Evolutionary conservation across 2,797 vertebrate genomes (phyloP).

Genomic region (Lepilemur septentrionalis): DNA sequence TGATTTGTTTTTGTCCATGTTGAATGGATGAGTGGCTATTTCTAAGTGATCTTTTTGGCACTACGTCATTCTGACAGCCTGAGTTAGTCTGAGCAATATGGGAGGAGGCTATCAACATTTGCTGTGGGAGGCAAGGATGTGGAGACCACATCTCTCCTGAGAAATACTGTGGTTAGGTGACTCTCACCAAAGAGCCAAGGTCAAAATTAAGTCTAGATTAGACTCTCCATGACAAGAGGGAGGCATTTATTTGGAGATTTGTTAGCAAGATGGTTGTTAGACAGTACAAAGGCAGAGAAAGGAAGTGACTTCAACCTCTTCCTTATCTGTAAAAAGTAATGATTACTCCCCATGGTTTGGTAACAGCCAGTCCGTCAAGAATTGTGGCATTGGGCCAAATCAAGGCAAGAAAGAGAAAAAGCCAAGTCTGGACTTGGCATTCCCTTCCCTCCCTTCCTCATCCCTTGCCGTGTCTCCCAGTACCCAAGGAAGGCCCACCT

Average conservation of each 20-base stretch:
- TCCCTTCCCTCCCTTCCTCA: background rate
- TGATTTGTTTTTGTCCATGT: constrained; percentile 41
- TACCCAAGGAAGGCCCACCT: no score
- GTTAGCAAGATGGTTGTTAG: constrained; percentile 47
- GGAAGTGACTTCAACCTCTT: constrained; percentile 69
- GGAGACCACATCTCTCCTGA: constrained; percentile 32
- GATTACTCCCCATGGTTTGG: constrained; percentile 46
- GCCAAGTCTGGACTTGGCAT: constrained; percentile 30
- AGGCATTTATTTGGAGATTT: constrained; percentile 49
- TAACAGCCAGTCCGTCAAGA: constrained; percentile 39
- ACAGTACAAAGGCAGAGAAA: constrained; percentile 38
- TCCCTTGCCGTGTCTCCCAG: background rate
- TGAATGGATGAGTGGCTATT: constrained; percentile 29
- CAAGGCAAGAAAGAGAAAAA: background rate
- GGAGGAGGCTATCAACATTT: background rate
- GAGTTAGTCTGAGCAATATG: background rate
- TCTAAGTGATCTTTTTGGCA: constrained; percentile 46
- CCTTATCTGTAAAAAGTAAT: constrained; percentile 54
- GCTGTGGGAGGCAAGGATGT: constrained; percentile 41
- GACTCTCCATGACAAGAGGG: constrained; percentile 28
- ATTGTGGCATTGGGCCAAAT: constrained; percentile 13
- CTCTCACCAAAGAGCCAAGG: constrained; percentile 56
- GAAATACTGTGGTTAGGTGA: constrained; percentile 52
- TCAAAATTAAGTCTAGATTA: constrained; percentile 57
- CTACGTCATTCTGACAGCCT: constrained; percentile 25